These are phyloP conservation scores for Pelochelys cantorii DNA, from an alignment of 2,797 vertebrate genomes.

Conservation along the genomic window DNA sequence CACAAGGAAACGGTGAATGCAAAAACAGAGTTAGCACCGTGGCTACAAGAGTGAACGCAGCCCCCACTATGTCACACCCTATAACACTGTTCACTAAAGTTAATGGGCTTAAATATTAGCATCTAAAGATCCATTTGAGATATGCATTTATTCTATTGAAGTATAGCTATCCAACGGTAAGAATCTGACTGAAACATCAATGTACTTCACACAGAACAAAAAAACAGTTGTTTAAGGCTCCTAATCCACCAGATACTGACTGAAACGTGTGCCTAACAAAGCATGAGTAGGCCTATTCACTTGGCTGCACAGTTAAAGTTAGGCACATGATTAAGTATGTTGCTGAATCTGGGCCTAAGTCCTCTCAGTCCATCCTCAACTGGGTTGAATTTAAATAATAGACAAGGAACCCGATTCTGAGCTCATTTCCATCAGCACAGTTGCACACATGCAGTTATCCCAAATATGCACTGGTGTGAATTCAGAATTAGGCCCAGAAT, in stretches of 20 bases:
- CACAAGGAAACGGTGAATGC: no score
- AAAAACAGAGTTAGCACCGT: no score
- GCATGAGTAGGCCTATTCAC: background rate
- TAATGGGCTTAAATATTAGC: background rate
- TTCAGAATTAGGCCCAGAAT: background rate
- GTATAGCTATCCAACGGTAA: background rate
- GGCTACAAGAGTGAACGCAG: no score
- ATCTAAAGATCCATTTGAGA: background rate
- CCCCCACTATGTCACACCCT: no score
- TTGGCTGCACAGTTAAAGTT: background rate
- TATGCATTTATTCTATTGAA: background rate
- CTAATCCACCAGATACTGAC: background rate
- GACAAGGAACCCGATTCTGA: background rate
- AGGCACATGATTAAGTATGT: background rate
- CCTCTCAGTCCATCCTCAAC: background rate
- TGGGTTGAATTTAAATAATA: background rate
- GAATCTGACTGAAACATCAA: background rate
- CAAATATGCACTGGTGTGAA: background rate
- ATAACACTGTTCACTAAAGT: background rate
- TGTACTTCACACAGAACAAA: background rate
- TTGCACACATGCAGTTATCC: background rate
- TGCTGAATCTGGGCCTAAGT: background rate
- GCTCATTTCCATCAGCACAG: background rate
- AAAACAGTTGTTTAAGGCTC: background rate
- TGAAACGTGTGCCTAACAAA: background rate